Conservation (phyloP, 1,140 invertebrate genomes). For the Phocides pigmalion region DNA sequence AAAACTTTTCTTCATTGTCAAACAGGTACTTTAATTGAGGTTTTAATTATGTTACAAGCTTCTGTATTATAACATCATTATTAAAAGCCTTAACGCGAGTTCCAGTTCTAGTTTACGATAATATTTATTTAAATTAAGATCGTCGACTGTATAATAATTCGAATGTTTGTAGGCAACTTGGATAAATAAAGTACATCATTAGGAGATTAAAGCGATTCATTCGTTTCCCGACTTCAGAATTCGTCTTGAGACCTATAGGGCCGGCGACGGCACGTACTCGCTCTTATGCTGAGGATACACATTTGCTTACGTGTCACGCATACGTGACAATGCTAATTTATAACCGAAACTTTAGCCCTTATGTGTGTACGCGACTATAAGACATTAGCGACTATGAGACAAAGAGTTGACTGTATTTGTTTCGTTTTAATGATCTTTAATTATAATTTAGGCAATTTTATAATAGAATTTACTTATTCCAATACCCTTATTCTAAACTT, state of each 20-base stretch:
- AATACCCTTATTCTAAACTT: too few relatives aligned
- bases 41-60: background rate
- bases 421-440: background rate
- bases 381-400: too few relatives aligned
- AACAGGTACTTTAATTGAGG: background rate
- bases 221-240: conserved; percentile 17
- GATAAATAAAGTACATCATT: conserved; percentile 19
- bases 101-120: conserved; percentile 25
- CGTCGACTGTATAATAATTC: conserved; percentile 30
- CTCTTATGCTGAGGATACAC: background rate
- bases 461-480: too few relatives aligned
- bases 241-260: conserved; percentile 1
- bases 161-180: conserved; percentile 22
- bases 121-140: conserved; percentile 34
- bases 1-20: too few relatives aligned
- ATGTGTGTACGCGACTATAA: too few relatives aligned
- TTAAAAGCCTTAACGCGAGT: conserved; percentile 1
- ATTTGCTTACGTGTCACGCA: conserved; percentile 9
- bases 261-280: conserved; percentile 8
- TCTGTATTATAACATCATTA: background rate
- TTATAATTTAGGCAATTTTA: too few relatives aligned
- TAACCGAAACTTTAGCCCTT: background rate
- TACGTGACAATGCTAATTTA: conserved; percentile 1
- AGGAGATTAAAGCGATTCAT: conserved; percentile 11
- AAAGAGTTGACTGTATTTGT: background rate